Evolutionary conservation across 2,888 invertebrate genomes (phyloP).

Genomic region (Drosophila suboccidentalis): DNA sequence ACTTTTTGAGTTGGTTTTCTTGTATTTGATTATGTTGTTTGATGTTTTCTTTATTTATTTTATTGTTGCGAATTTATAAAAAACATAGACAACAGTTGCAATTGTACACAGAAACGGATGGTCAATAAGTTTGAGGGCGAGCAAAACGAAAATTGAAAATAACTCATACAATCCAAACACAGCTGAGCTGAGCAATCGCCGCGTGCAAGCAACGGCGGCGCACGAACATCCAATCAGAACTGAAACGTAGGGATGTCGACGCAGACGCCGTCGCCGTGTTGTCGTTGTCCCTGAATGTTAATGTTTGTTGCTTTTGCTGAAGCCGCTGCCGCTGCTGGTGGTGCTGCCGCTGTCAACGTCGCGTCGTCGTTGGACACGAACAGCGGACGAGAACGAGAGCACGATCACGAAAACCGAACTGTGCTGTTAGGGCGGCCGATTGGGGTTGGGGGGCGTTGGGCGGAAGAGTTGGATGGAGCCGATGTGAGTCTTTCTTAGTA

Average conservation of each 20-base stretch:
- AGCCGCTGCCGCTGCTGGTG: slow-evolving; percentile 34
- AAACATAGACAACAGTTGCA: slow-evolving; percentile 58
- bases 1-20: slow-evolving; percentile 25
- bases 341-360: slow-evolving; percentile 24
- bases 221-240: slow-evolving; percentile 84
- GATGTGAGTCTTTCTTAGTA: slow-evolving; percentile 41
- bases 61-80: slow-evolving; percentile 29
- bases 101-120: slow-evolving; percentile 26
- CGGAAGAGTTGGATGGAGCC: slow-evolving; percentile 57
- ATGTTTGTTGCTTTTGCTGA: slow-evolving; percentile 56
- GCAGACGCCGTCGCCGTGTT: slow-evolving; percentile 72
- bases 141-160: slow-evolving; percentile 58
- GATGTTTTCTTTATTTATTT: not conserved
- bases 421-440: slow-evolving; percentile 51
- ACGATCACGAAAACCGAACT: slow-evolving; percentile 61
- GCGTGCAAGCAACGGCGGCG: slow-evolving; percentile 80
- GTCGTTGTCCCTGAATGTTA: slow-evolving; percentile 76
- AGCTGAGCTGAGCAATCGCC: slow-evolving; percentile 72
- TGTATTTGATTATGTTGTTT: slow-evolving; percentile 18
- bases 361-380: slow-evolving; percentile 37
- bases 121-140: slow-evolving; percentile 50
- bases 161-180: slow-evolving; percentile 57
- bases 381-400: slow-evolving; percentile 60
- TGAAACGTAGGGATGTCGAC: slow-evolving; percentile 83
- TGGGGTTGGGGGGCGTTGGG: slow-evolving; percentile 51